Base-by-base conservation (phyloP, 2,888 invertebrate genomes). In the Caenorhabditis zanzibari region DNA sequence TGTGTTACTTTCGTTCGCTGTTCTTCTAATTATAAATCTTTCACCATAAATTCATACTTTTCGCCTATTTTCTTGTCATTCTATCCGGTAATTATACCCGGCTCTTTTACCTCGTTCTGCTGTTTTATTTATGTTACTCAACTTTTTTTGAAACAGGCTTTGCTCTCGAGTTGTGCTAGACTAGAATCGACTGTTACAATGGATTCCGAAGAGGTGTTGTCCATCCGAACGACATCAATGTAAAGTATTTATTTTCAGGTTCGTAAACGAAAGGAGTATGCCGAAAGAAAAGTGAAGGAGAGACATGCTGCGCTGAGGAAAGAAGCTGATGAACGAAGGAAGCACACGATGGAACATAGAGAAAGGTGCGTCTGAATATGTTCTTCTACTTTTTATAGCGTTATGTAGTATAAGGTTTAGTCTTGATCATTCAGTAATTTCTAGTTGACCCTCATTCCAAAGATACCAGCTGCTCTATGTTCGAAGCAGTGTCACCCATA, bases 231-330 rank as follows among this genome's bases (percentile, higher is more conserved):
- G 0, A 19, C 19, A 26, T 24, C 22, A 12, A 14, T 1, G 3
- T 22, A 5, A 12, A 52, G 22, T 5, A 9, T 16, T 16, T 16
- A 14, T 44, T 73, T 81, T 22, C 68, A 88, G 88, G 83, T 87
- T 24, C 82, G 84, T n/a, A 82, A 86, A 26, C 68, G 88, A 19
- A 87, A 86, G 69, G 85, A 84, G 26, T 86, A 86, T 49, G 88
- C 88, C 0, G 89, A 89, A 58, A 58, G 77, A 58, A 81, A 84
- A 28, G 86, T 87, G 49, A 74, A 81, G 41, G 85, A 85, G 59
- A 49, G 86, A 26, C 85, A 88, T 68, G 79, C 80, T 28, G 73
- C 84, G 56, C 49, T 87, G 35, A 69, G 41, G 59, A 86, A 76
- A 75, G 87, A 86, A 49, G 79, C 79, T 14, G 81, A 76, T 49